These are phyloP conservation scores for Gandaritis pyraliata DNA, from an alignment of 2,888 invertebrate species.

Conservation along the genomic window DNA sequence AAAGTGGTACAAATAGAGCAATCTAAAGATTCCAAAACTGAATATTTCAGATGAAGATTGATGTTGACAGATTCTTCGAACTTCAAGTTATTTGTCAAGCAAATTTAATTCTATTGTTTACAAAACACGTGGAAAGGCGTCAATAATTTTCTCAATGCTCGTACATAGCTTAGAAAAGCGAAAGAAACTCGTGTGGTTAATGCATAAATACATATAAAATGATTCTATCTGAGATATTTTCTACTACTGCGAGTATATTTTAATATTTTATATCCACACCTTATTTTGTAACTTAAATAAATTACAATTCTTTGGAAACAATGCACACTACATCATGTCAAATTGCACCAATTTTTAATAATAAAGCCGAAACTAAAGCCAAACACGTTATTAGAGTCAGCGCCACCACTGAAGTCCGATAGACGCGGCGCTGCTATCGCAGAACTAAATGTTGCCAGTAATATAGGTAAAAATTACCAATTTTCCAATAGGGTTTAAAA, in stretches of 20 bases:
- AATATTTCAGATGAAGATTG: conserved; percentile 20
- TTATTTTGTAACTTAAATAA: not conserved
- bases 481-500: too few relatives aligned
- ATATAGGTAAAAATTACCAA: too few relatives aligned
- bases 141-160: conserved; percentile 26
- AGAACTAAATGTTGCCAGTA: too few relatives aligned
- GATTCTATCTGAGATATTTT: conserved; percentile 4
- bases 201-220: conserved; percentile 22
- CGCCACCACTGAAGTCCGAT: too few relatives aligned
- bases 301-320: too few relatives aligned
- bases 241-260: not conserved
- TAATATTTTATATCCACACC: conserved; percentile 2
- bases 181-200: conserved; percentile 12
- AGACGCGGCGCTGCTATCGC: too few relatives aligned
- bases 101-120: conserved; percentile 31
- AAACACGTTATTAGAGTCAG: too few relatives aligned
- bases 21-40: not conserved
- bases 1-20: too few relatives aligned
- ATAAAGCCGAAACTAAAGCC: too few relatives aligned
- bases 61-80: conserved; percentile 24
- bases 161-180: conserved; percentile 19
- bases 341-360: too few relatives aligned
- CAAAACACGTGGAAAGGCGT: conserved; percentile 23
- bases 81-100: conserved; percentile 25
- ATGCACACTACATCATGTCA: too few relatives aligned